These are phyloP conservation scores for Agapornis roseicollis DNA, from an alignment of 2,113 vertebrate genomes.

Conservation along the genomic window DNA sequence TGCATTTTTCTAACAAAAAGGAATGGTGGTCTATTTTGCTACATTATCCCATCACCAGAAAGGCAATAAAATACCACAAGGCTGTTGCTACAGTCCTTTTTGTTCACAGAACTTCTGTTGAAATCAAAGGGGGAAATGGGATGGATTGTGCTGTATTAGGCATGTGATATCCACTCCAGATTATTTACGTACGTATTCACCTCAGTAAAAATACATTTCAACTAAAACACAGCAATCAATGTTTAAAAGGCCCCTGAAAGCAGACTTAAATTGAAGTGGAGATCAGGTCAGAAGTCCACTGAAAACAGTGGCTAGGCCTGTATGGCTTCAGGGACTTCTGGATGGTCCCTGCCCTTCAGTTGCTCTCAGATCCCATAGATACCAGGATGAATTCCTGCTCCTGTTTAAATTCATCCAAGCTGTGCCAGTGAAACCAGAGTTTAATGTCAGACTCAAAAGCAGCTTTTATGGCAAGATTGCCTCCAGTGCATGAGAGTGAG, in stretches of 20 bases:
- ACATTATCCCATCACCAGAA: background rate
- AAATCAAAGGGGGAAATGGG: background rate
- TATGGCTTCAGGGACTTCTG: background rate
- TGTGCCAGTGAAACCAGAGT: background rate
- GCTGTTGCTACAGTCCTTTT: background rate
- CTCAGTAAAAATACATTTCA: background rate
- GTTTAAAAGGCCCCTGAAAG: background rate
- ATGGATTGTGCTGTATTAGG: background rate
- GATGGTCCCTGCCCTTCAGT: background rate
- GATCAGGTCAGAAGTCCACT: background rate
- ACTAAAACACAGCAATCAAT: background rate
- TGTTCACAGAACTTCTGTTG: background rate
- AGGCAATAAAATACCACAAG: background rate
- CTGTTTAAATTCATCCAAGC: background rate
- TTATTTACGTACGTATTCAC: background rate
- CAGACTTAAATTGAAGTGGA: background rate
- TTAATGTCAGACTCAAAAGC: background rate
- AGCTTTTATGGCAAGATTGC: background rate
- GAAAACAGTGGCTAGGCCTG: background rate
- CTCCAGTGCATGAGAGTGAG: background rate
- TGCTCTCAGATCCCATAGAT: background rate
- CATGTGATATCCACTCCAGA: background rate
- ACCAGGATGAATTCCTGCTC: background rate
- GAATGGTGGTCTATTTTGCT: background rate
- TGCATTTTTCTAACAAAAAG: background rate